Conservation (phyloP, 2,113 vertebrate genomes). For the Paramormyrops kingsleyae region DNA sequence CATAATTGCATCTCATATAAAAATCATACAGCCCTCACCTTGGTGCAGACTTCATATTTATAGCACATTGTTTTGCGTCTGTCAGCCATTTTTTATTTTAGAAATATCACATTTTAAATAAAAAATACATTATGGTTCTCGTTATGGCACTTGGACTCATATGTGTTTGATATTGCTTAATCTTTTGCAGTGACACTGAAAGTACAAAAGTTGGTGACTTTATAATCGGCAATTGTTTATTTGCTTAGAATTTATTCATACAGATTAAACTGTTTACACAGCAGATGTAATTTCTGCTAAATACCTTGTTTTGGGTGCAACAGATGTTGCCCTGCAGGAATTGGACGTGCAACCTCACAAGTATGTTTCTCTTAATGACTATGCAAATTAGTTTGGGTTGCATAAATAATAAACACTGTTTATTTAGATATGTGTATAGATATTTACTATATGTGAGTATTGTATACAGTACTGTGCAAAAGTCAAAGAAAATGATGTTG, state of each 20-base stretch:
- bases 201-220: not conserved
- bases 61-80: not conserved
- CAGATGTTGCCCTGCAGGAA: not conserved
- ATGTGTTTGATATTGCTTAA: not conserved
- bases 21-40: conserved; percentile 3
- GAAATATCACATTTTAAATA: not conserved
- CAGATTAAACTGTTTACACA: conserved; percentile 3
- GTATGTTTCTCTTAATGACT: not conserved
- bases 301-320: not conserved
- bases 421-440: not conserved
- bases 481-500: not conserved
- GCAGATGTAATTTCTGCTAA: not conserved
- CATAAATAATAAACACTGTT: not conserved
- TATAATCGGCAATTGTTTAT: not conserved
- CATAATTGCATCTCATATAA: conserved; percentile 21
- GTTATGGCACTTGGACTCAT: not conserved
- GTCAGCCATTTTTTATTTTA: not conserved
- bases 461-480: not conserved
- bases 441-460: not conserved
- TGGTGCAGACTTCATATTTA: conserved; percentile 9
- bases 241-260: not conserved
- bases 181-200: not conserved
- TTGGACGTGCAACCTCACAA: not conserved
- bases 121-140: not conserved
- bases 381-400: not conserved